These are phyloP conservation scores for Heliangelus exortis DNA, from an alignment of 2,797 vertebrate species.

Conservation along the genomic window DNA sequence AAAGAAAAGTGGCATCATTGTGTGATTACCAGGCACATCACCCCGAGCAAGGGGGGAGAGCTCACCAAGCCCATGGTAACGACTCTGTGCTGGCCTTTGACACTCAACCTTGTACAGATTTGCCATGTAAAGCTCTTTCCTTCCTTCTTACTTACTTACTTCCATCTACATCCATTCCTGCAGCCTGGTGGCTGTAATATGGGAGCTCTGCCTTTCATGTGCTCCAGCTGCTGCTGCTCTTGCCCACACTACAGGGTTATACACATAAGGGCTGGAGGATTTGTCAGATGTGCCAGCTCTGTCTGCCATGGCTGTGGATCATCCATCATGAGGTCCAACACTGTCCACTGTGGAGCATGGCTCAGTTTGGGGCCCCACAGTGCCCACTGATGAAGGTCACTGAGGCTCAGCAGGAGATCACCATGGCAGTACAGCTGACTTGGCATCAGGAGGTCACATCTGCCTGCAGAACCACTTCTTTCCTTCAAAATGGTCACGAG, in stretches of 20 bases:
- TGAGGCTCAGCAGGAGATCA: background rate
- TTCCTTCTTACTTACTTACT: background rate
- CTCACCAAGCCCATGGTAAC: background rate
- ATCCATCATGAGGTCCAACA: background rate
- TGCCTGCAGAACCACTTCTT: background rate
- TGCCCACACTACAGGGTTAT: background rate
- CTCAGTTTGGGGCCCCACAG: background rate
- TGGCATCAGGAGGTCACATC: background rate
- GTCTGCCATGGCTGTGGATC: background rate
- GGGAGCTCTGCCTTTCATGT: background rate
- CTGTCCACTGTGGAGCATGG: fast-evolving
- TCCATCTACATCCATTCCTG: background rate
- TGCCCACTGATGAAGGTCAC: fast-evolving
- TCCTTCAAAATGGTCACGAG: background rate
- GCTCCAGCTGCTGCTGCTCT: background rate
- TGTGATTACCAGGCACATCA: background rate
- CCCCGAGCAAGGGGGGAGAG: background rate
- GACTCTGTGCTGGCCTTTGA: background rate
- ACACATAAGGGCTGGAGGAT: background rate
- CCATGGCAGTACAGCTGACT: background rate
- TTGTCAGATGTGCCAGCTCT: background rate
- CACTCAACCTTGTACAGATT: background rate
- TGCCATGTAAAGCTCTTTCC: background rate
- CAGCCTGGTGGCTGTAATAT: background rate
- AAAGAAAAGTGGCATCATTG: background rate